Conservation (phyloP, 2,113 vertebrate species). For the Telmatochromis sp. region DNA sequence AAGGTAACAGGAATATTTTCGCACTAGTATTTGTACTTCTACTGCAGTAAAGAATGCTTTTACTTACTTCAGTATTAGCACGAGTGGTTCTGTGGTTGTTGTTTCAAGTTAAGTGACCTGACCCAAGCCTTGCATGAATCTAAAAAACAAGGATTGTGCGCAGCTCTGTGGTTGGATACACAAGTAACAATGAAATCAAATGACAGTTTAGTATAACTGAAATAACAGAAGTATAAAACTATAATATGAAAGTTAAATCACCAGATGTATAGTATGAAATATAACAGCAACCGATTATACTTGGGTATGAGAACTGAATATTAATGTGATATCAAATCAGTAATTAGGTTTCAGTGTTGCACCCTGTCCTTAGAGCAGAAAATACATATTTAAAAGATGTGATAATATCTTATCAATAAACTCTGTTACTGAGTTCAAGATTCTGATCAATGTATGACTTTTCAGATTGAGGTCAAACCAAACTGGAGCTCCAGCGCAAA, state of each 20-base stretch:
- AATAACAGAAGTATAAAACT: background rate
- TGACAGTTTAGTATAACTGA: background rate
- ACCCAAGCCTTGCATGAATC: background rate
- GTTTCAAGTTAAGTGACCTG: background rate
- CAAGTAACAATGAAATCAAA: background rate
- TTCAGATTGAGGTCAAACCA: background rate
- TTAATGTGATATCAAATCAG: background rate
- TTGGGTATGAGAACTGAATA: background rate
- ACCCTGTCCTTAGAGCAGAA: background rate
- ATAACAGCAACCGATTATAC: fast-evolving
- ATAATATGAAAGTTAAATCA: background rate
- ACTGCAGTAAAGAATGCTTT: background rate
- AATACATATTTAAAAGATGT: background rate
- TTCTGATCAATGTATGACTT: background rate
- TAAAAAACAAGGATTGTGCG: background rate
- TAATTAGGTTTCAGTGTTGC: background rate
- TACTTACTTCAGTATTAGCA: background rate
- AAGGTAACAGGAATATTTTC: background rate
- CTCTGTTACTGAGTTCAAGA: background rate
- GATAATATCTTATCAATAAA: background rate
- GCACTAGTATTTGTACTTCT: background rate
- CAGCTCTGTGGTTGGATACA: background rate
- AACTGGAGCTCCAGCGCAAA: background rate
- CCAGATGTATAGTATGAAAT: background rate
- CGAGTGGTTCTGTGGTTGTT: background rate